A percentile compares a stretch with the other conserved stretches of the same genome.
These are phyloP conservation scores for Solenopsis fugax DNA, from an alignment of 1,140 invertebrate genomes.

Conservation along the genomic window DNA sequence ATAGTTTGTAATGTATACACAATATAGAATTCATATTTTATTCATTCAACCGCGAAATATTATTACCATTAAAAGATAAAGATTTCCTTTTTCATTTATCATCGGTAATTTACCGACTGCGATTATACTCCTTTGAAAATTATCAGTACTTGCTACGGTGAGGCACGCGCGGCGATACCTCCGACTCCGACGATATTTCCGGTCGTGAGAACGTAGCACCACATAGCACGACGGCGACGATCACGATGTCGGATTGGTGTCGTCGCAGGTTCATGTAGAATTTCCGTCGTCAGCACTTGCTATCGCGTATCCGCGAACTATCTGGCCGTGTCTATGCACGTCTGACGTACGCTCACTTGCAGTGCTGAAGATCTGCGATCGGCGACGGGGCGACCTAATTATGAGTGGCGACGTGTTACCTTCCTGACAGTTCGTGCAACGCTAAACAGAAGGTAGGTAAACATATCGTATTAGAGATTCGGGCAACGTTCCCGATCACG, in stretches of 20 bases:
- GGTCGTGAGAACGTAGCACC: constrained; percentile 44
- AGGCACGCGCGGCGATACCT: not conserved
- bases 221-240: not conserved
- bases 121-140: not conserved
- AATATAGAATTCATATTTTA: no score
- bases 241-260: not conserved
- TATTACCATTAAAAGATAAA: not conserved
- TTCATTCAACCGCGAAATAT: no score
- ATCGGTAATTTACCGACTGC: not conserved
- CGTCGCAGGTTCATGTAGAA: not conserved
- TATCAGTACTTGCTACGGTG: not conserved
- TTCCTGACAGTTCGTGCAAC: constrained; percentile 79
- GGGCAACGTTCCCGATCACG: not conserved
- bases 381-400: constrained; percentile 46
- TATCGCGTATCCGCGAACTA: not conserved
- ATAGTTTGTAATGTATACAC: no score
- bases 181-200: constrained; percentile 65
- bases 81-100: not conserved
- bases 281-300: not conserved
- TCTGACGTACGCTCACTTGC: constrained; percentile 1
- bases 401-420: constrained; percentile 80
- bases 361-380: not conserved
- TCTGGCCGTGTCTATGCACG: not conserved
- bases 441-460: constrained; percentile 77
- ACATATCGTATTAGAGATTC: not conserved